Evolutionary conservation across 1,140 invertebrate species (phyloP), one percentile per base, ranked within the genome.

Genomic region (Aplysia californica): DNA sequence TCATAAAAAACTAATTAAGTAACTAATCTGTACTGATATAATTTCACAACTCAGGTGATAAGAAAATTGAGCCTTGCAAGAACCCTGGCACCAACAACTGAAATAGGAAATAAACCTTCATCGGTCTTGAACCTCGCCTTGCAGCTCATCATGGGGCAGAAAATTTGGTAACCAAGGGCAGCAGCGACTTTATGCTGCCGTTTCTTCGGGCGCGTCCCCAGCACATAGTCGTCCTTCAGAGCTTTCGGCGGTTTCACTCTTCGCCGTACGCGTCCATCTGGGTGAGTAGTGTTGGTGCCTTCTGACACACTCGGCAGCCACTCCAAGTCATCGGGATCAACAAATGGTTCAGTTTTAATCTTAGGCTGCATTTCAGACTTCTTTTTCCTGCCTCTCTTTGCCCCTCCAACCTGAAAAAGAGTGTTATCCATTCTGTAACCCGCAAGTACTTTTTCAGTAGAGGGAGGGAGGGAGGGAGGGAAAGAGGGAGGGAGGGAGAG

Each of bases 211-310:
- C 80, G 70, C 44, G 80, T 83, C 21, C 80, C 81, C 4, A 87
- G 76, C 38, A 85, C 85, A 75, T 87, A 89, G 67, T 89, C 86
- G 44, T 87, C 82, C 75, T 84, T 85, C 31, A 90, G 73, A 23
- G 84, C 85, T 78, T 79, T 83, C 33, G 87, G 87, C 66, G 83
- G 80, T 55, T 83, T 75, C 6, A 85, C 82, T 50, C 79, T 83
- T 15, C 87, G 79, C 36, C 81, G 64, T 10, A 76, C 77, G 29
- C 84, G 76, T 41, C 82, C 81, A 23, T 80, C 79, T 23, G 73
- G 36, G 50, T 65, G 72, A 44, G 72, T n/a, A 44, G 58, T 75
- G 3, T 33, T 41, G 26, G 18, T 75, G 18, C 38, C 38, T 21
- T 75, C 72, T 35, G 58, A 6, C 21, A 75, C 72, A 66, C 72